Evolutionary conservation across 2,113 vertebrate genomes (phyloP).

Genomic region (Spizaetus ornatus): DNA sequence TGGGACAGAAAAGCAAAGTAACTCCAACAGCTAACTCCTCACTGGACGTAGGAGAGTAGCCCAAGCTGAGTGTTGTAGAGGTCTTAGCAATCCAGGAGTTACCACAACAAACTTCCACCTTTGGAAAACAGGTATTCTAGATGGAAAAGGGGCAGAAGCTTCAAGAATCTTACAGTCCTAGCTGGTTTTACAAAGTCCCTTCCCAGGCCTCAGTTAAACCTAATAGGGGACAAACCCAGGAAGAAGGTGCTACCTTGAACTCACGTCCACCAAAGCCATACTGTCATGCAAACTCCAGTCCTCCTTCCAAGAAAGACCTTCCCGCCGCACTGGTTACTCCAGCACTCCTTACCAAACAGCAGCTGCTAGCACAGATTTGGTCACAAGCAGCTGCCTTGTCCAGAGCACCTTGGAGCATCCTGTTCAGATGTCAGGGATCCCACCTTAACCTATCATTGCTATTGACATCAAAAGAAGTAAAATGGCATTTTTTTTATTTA

Average conservation of each 20-base stretch:
- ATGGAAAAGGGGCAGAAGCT: background rate
- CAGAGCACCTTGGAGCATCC: background rate
- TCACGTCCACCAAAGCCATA: background rate
- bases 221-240: background rate
- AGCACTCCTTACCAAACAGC: background rate
- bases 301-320: background rate
- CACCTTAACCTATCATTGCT: background rate
- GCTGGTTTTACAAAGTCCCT: background rate
- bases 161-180: background rate
- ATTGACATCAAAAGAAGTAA: background rate
- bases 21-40: background rate
- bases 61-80: background rate
- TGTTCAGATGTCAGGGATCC: background rate
- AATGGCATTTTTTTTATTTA: background rate
- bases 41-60: background rate
- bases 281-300: background rate
- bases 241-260: background rate
- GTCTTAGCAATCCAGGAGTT: background rate
- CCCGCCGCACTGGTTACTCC: rapidly evolving
- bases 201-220: background rate
- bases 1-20: background rate
- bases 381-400: background rate
- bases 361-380: background rate
- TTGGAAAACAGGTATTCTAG: background rate
- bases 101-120: background rate